Evolutionary conservation across 2,113 vertebrate species (phyloP).

Genomic region (Hydropotes inermis): DNA sequence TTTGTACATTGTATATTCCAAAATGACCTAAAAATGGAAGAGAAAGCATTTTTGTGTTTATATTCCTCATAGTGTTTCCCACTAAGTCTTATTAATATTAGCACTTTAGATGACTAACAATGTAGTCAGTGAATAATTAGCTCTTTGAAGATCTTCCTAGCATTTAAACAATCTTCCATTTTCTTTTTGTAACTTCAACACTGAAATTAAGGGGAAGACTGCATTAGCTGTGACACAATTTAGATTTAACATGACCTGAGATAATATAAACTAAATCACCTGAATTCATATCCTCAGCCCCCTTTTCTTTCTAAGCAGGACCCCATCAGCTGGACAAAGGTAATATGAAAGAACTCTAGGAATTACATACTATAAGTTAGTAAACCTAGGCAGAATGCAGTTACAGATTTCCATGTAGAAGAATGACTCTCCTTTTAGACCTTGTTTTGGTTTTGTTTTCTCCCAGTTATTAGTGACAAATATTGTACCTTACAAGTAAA

Average conservation of each 20-base stretch:
- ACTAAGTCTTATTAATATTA: background rate
- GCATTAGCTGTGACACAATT: background rate
- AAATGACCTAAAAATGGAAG: background rate
- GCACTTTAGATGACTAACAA: background rate
- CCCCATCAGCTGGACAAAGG: background rate
- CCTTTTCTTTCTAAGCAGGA: background rate
- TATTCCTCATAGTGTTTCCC: background rate
- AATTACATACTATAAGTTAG: background rate
- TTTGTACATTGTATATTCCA: background rate
- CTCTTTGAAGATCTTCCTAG: background rate
- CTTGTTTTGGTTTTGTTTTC: background rate
- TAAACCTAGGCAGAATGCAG: background rate
- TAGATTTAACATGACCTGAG: background rate
- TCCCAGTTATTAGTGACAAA: background rate
- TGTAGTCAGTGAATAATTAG: background rate
- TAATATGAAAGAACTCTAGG: background rate
- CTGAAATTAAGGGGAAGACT: background rate
- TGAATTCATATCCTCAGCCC: background rate
- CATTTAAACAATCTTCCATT: background rate
- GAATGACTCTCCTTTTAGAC: background rate
- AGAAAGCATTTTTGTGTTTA: background rate
- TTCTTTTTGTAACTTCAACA: background rate
- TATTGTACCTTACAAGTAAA: background rate
- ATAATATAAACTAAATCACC: background rate
- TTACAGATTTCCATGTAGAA: background rate